Conservation (phyloP, 2,888 invertebrate genomes). For the Calliphora vomitoria region DNA sequence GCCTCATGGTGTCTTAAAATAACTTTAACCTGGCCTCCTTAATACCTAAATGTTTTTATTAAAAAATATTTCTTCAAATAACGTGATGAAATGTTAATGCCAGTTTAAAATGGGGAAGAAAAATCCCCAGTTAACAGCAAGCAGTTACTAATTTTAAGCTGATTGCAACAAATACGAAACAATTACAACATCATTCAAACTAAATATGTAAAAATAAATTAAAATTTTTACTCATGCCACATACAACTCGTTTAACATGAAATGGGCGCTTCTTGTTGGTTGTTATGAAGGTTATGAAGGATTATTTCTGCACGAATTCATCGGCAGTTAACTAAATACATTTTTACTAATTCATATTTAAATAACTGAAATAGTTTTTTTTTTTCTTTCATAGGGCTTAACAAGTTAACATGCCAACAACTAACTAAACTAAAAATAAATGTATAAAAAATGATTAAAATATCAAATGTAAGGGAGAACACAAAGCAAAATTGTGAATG, state of each 20-base stretch:
- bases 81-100: slow-evolving; percentile 16
- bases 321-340: slow-evolving; percentile 19
- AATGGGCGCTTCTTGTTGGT: neutral
- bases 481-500: neutral
- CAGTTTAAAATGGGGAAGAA: neutral
- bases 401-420: slow-evolving; percentile 19
- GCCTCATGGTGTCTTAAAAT: too few relatives aligned
- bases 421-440: neutral
- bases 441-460: neutral
- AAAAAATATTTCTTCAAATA: slow-evolving; percentile 2
- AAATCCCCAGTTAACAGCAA: neutral
- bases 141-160: slow-evolving; percentile 7
- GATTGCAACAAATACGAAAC: slow-evolving; percentile 39
- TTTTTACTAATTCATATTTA: neutral
- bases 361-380: slow-evolving; percentile 4
- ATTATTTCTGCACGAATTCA: slow-evolving; percentile 58
- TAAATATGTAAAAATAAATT: slow-evolving; percentile 14
- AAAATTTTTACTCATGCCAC: slow-evolving; percentile 16
- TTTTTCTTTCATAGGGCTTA: neutral
- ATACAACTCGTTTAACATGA: slow-evolving; percentile 19
- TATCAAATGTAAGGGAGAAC: neutral
- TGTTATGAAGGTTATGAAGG: neutral
- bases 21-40: slow-evolving; percentile 8
- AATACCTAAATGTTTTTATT: neutral
- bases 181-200: slow-evolving; percentile 46